Evolutionary conservation across 2,113 vertebrate species (phyloP).

Genomic region (Pteronura brasiliensis): DNA sequence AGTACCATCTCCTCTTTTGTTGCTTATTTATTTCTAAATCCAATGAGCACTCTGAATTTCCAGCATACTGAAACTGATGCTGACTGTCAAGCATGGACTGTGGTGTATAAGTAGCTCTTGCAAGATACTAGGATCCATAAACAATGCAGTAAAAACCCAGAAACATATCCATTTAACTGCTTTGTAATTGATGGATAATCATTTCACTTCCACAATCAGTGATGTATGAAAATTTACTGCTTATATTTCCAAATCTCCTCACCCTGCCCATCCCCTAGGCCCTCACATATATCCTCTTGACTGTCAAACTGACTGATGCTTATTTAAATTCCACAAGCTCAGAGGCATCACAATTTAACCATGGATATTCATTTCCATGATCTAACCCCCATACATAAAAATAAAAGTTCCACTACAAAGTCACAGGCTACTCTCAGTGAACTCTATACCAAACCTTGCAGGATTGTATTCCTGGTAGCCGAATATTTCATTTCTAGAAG

Average conservation of each 20-base stretch:
- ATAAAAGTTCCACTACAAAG: neutral
- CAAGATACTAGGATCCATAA: neutral
- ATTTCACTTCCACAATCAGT: neutral
- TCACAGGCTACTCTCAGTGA: neutral
- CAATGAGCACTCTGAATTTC: neutral
- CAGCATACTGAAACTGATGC: neutral
- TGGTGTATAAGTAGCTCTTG: neutral
- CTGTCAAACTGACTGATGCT: neutral
- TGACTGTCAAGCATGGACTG: neutral
- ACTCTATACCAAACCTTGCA: neutral
- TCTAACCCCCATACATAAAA: neutral
- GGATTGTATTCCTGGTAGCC: neutral
- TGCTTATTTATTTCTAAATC: neutral
- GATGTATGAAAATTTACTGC: slow-evolving; percentile 47
- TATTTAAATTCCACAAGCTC: neutral
- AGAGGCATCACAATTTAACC: neutral
- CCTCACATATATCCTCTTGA: neutral
- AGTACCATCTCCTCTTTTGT: neutral
- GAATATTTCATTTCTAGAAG: neutral
- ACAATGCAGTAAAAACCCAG: neutral
- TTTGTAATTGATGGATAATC: slow-evolving; percentile 30
- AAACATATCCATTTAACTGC: neutral
- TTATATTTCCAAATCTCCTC: slow-evolving; percentile 28
- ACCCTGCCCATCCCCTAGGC: neutral
- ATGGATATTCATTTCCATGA: neutral